Base-by-base conservation (phyloP, 1,140 invertebrate species). In the Halictus rubicundus region DNA sequence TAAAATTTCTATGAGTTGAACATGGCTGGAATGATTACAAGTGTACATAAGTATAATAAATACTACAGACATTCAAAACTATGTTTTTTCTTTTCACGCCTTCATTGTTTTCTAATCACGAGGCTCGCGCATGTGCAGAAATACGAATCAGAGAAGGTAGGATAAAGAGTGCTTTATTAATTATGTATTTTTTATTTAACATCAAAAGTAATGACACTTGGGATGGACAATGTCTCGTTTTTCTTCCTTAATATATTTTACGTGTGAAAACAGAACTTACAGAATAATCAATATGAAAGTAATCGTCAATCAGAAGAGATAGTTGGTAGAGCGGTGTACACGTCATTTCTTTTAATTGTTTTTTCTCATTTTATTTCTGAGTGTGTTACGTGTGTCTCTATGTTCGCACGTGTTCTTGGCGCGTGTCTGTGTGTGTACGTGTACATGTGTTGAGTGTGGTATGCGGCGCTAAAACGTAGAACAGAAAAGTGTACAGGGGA, bases 191-290 rank as follows among this genome's bases (percentile, higher is more conserved):
- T 92, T 92, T 92, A 92, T 92, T 92, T 92, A 92, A 92, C 91
- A 92, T 92, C 91, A 92, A 92, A 92, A 92, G 91, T 92, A 92
- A 92, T 92, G 91, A 92, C 91, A 92, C 91, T 92, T 92, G 90
- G 91, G 91, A 91, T 92, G 91, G 90, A 92, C 90, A 91, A 91
- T 91, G 90, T 91, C 90, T 91, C 87, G 85, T 90, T 91, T 63
- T 52, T 89, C 82, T 88, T 90, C 70, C 86, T 90, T 88, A 88
- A 88, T 88, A 82, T 89, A 88, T 89, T 86, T 88, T 83, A 87
- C 81, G 88, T 89, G 89, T 91, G 89, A 92, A 91, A 92, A 92
- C 85, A 87, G 84, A 92, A 92, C 90, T 91, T 90, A 91, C 90
- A 81, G 78, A 89, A 87, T 91, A 91, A 91, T 90, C 84, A 91